Evolutionary conservation across 1,140 invertebrate genomes (phyloP).

Genomic region (Dufourea novaeangliae): DNA sequence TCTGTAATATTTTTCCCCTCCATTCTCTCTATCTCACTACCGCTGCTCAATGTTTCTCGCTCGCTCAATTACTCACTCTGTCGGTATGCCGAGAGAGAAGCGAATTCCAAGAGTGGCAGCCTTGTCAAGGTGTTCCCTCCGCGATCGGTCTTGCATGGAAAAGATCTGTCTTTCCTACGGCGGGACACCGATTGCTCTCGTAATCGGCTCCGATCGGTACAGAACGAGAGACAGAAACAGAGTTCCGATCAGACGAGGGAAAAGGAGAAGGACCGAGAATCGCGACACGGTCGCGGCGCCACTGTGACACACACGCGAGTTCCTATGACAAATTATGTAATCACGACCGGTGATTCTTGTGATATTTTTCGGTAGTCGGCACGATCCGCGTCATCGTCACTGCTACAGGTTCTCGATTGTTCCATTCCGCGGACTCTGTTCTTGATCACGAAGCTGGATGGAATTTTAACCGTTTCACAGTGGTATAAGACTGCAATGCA

Average conservation of each 20-base stretch:
- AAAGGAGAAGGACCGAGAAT: background rate
- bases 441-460: background rate
- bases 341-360: background rate
- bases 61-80: slow-evolving; percentile 54
- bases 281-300: background rate
- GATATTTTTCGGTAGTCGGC: background rate
- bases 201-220: background rate
- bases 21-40: background rate
- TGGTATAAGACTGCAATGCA: no score
- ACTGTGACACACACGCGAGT: background rate
- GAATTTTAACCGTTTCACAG: no score
- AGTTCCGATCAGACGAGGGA: background rate
- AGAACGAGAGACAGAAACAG: background rate
- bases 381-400: background rate
- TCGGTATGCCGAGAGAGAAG: slow-evolving; percentile 54
- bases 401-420: background rate
- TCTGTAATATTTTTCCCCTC: slow-evolving; percentile 2
- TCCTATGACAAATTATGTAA: background rate
- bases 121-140: slow-evolving; percentile 68
- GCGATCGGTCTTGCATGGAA: slow-evolving; percentile 46
- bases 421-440: background rate
- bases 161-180: slow-evolving; percentile 27
- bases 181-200: background rate
- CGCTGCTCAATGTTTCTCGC: background rate
- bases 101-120: slow-evolving; percentile 69